phyloP scores from a whole-genome alignment of 2,113 vertebrate species.

The Megaleporinus macrocephalus region DNA sequence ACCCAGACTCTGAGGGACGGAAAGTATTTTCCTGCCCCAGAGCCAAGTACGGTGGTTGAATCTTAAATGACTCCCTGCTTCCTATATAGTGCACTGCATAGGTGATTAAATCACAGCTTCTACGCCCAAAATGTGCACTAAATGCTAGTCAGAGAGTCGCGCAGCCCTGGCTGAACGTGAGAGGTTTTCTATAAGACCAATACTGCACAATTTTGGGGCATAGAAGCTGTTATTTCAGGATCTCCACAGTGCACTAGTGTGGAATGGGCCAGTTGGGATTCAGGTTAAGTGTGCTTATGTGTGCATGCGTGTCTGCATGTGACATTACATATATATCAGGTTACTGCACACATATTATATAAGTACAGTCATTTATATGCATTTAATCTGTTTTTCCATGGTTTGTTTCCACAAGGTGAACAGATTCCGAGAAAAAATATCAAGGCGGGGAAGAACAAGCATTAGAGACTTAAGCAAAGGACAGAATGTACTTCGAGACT shows the following conservation, averaged over 20 bases:
- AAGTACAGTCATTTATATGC: not conserved
- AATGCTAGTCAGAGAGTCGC: no score
- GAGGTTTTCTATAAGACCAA: no score
- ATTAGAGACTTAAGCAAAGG: not conserved
- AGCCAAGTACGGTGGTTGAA: not conserved
- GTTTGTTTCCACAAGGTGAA: not conserved
- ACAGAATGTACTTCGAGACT: not conserved
- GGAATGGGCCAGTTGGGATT: not conserved
- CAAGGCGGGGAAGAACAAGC: not conserved
- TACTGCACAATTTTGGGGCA: no score
- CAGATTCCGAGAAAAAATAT: not conserved
- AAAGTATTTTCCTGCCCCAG: constrained; percentile 31
- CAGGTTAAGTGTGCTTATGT: not conserved
- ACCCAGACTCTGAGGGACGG: constrained; percentile 8
- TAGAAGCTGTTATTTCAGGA: no score
- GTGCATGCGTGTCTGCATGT: not conserved
- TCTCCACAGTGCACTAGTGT: no score
- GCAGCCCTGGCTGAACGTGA: no score
- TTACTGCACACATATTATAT: not conserved
- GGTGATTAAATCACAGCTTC: no score
- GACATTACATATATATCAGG: not conserved
- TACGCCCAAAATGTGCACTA: no score
- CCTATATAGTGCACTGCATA: no score
- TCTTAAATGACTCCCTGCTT: no score
- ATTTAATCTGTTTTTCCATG: not conserved